A percentile compares a stretch with the other conserved stretches of the same genome.
Evolutionary conservation across 2,113 vertebrate species (phyloP).

Genomic region (Poicephalus gulielmi): DNA sequence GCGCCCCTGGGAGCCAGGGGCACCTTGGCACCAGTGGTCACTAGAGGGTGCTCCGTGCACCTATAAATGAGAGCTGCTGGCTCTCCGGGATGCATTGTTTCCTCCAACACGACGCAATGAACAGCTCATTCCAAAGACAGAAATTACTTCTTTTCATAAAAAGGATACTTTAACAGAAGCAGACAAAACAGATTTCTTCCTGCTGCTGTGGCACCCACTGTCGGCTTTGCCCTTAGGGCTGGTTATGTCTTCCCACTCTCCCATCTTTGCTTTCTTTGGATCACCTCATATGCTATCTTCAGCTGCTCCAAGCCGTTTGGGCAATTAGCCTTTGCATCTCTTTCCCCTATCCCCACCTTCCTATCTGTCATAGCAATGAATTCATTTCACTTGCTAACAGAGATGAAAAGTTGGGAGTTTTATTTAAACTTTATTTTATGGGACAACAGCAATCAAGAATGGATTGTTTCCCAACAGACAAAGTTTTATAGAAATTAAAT

Average conservation of each 20-base stretch:
- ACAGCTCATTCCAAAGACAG: not conserved
- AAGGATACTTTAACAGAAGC: not conserved
- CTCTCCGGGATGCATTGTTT: not conserved
- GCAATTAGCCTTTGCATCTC: not conserved
- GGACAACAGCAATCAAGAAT: not conserved
- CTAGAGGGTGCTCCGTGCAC: slow-evolving; percentile 73
- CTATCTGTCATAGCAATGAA: not conserved
- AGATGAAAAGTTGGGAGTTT: not conserved
- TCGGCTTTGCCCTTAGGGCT: not conserved
- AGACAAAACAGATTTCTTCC: not conserved
- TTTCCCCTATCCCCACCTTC: not conserved
- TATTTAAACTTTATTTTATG: not conserved
- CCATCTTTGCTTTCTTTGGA: not conserved
- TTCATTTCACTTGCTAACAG: not conserved
- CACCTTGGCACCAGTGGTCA: slow-evolving; percentile 18
- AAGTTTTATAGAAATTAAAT: not conserved
- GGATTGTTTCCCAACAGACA: not conserved
- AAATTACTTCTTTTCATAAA: not conserved
- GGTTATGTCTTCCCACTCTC: not conserved
- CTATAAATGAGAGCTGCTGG: not conserved
- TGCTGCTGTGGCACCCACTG: not conserved
- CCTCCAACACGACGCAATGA: not conserved
- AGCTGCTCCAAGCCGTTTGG: not conserved
- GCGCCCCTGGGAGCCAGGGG: not conserved
- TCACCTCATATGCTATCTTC: not conserved